Base-by-base conservation (phyloP, 2,888 invertebrate species). In the Amphimallon solstitiale region DNA sequence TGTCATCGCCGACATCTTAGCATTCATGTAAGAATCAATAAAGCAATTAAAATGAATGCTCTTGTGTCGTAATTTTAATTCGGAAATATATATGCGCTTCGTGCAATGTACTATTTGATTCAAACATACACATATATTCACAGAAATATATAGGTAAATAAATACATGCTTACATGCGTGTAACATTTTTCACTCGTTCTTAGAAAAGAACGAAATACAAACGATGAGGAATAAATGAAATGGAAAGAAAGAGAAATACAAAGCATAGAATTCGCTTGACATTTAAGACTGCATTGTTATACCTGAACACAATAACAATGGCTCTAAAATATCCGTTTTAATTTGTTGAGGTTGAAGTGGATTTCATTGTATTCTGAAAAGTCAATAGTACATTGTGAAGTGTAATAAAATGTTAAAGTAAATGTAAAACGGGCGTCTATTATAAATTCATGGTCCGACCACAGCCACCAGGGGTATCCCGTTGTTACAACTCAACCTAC, bases 341-440 rank as follows among this genome's bases (percentile, higher is more conserved):
- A 54, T 54, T 54, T 54, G 54, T 54, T 54, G 54, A 54, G 54
- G 54, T 54, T 38, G 15, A 38, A 38, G 38, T 38, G 54, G 12
- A 54, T 54, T 54, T 52, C 54, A 54, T 54, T 54, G 54, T 54
- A 54, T 38, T 54, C 54, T 15, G 23, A 54, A 54, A 54, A 54
- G 54, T 54, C 54, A 54, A 54, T 54, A 38, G 38, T 54, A 54
- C 54, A 54, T 54, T 54, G 54, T 54, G 54, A n/a, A 38, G 38
- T 34, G 35, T 35, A 51, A 51, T 51, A 51, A 51, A 51, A 51
- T 51, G 35, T 51, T 51, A 51, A 51, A 51, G 51, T 35, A 51
- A 51, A 51, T 51, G 51, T 51, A 51, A 51, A 51, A 17, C 51
- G 35, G 35, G 35, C 51, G 51, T 9, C 35, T 15, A 10, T 51